Conservation (phyloP, 2,888 invertebrate species). For the Proisotoma minuta region DNA sequence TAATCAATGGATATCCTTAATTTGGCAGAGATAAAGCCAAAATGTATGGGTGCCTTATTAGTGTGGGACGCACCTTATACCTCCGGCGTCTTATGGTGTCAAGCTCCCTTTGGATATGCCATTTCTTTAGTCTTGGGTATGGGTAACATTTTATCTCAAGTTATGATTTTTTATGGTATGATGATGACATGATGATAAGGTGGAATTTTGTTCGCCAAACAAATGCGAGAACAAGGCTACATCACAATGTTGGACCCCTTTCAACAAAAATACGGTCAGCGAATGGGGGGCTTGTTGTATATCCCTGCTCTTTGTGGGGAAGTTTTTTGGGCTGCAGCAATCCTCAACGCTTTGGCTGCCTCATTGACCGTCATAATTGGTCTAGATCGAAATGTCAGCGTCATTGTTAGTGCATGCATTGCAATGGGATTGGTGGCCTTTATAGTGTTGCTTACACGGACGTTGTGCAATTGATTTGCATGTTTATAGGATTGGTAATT, state of each 20-base stretch:
- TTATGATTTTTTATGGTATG: too few relatives aligned
- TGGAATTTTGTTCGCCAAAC: constrained; percentile 95
- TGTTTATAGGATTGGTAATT: not conserved
- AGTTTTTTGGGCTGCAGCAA: constrained; percentile 98
- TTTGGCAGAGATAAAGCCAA: too few relatives aligned
- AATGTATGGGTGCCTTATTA: too few relatives aligned
- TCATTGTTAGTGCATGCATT: constrained; percentile 91
- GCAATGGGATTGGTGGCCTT: constrained; percentile 93
- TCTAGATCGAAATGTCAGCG: constrained; percentile 86
- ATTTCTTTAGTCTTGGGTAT: constrained; percentile 90
- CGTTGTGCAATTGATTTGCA: not conserved
- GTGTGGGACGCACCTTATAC: too few relatives aligned
- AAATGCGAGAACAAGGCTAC: constrained; percentile 95
- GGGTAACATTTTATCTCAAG: too few relatives aligned
- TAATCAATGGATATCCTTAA: too few relatives aligned
- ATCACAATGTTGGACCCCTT: constrained; percentile 98
- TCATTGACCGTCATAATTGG: constrained; percentile 95
- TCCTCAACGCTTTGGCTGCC: constrained; percentile 92
- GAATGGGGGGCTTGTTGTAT: constrained; percentile 95
- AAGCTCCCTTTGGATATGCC: constrained; percentile 97
- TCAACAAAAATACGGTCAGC: constrained; percentile 90
- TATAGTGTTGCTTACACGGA: constrained; percentile 95
- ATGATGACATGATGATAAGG: constrained; percentile 60
- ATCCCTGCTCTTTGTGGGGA: constrained; percentile 95
- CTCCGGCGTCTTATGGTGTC: constrained; percentile 90